Base-by-base conservation (phyloP, 2,797 vertebrate genomes). In the Margarornis squamiger region DNA sequence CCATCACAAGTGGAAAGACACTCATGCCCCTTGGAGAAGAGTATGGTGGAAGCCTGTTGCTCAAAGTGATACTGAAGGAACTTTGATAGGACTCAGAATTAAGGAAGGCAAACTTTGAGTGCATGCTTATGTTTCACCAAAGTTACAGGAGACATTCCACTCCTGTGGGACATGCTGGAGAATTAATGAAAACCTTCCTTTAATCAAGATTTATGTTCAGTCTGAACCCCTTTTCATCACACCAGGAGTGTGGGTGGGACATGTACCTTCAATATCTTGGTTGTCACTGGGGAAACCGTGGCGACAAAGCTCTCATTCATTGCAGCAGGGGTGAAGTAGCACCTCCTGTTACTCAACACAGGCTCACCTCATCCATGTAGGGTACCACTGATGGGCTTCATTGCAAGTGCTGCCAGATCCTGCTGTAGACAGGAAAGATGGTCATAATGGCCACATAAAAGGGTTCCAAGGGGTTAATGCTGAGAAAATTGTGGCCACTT, bases 151-250 rank as follows among this genome's bases (percentile, higher is more conserved):
- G 89, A 74, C 63, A 26, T 57, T 61, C 0, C 0, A 38, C 45
- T 92, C 83, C 91, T 55, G 16, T 34, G 36, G 82, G 48, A 92
- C n/a, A 4, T 84, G 88, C 67, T 80, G 75, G 84, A 90, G 67
- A 92, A 83, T 43, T 74, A 90, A 88, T 14, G 61, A 88, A 90
- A 83, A 49, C 48, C 70, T 86, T 41, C 81, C 79, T 84, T 93
- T 61, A 86, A 77, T 65, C 52, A 70, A 88, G 86, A 87, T 80
- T 82, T 77, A 22, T 65, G 30, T 84, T 97, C 86, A 86, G 82
- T 80, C 95, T 94, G 59, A 85, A 83, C 84, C 78, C 55, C 48
- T 91, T 86, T 90, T 70, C 71, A 66, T 92, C 61, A 82, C 75
- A 67, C 20, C 0, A 0, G 82, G 74, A 85, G 72, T 76, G 27